Conservation (phyloP, 2,797 vertebrate genomes). For the Pygocentrus nattereri region DNA sequence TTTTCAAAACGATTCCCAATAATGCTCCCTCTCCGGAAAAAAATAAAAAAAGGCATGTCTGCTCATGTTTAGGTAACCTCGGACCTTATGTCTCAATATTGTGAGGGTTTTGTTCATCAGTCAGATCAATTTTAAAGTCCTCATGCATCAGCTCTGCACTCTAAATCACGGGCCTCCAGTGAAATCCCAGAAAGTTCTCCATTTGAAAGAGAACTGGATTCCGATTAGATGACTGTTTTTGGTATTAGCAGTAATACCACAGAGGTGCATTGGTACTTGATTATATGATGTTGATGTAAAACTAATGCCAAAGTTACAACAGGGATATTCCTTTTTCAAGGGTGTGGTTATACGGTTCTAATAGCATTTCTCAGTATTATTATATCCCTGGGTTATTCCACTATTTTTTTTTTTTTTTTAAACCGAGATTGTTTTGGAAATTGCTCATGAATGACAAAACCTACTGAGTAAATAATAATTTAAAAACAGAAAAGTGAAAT, state of each 20-base stretch:
- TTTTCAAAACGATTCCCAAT: constrained; percentile 72
- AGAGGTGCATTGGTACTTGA: constrained; percentile 51
- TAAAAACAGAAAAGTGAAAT: not conserved
- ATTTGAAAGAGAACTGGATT: constrained; percentile 46
- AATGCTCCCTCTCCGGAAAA: constrained; percentile 65
- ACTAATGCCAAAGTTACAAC: constrained; percentile 70
- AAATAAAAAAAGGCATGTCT: not conserved
- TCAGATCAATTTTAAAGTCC: constrained; percentile 21
- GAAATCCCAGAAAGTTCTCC: constrained; percentile 50
- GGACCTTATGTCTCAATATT: constrained; percentile 37
- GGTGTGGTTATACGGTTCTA: constrained; percentile 49
- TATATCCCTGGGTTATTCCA: constrained; percentile 58
- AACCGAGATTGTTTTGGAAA: constrained; percentile 7
- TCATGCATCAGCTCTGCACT: constrained; percentile 16
- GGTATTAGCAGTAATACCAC: constrained; percentile 37
- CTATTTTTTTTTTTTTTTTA: constrained; percentile 30
- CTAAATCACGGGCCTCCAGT: not conserved
- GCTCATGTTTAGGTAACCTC: constrained; percentile 10
- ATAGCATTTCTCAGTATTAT: constrained; percentile 55
- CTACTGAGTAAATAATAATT: constrained; percentile 56
- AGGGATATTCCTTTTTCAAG: constrained; percentile 45
- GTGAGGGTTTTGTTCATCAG: constrained; percentile 69
- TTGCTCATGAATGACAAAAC: constrained; percentile 46
- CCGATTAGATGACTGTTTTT: constrained; percentile 64
- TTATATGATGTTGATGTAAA: constrained; percentile 47